phyloP scores from a whole-genome alignment of 1,140 invertebrate species.

The Diploscapter pachys region DNA sequence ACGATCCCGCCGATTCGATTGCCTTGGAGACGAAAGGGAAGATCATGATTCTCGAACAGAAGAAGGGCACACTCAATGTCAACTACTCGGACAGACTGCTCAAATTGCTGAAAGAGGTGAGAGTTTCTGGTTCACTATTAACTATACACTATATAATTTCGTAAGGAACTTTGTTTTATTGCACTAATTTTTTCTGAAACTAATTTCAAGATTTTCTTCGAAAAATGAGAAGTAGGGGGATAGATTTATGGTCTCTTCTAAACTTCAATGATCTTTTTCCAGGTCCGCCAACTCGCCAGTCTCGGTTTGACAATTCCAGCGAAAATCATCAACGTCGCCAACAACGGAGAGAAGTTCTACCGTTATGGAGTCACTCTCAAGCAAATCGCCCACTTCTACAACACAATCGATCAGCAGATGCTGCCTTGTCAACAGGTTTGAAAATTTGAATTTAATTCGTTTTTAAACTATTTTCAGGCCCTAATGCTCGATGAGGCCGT shows the following conservation, averaged over 20 bases:
- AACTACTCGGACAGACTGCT: constrained; percentile 80
- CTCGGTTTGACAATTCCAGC: constrained; percentile 76
- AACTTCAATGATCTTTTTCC: background rate
- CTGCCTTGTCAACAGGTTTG: constrained; percentile 76
- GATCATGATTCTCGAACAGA: constrained; percentile 73
- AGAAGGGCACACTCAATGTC: constrained; percentile 75
- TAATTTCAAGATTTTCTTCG: background rate
- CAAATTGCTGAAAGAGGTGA: constrained; percentile 75
- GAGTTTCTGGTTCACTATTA: too few species aligned
- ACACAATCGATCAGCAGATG: constrained; percentile 95
- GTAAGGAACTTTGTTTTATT: background rate
- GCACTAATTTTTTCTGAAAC: background rate
- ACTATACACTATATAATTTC: background rate
- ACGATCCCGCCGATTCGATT: constrained; percentile 45
- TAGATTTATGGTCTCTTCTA: background rate
- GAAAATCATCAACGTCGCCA: constrained; percentile 69
- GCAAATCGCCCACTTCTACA: constrained; percentile 95
- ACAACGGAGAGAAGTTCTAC: constrained; percentile 73
- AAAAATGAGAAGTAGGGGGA: too few species aligned
- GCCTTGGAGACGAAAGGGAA: constrained; percentile 72
- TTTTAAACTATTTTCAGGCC: constrained; percentile 61
- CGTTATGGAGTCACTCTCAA: constrained; percentile 77
- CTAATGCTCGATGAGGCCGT: constrained; percentile 90
- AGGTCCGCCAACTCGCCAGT: constrained; percentile 70
- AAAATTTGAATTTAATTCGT: background rate